phyloP scores from a whole-genome alignment of 2,888 invertebrate species.

The Taenaris catops region DNA sequence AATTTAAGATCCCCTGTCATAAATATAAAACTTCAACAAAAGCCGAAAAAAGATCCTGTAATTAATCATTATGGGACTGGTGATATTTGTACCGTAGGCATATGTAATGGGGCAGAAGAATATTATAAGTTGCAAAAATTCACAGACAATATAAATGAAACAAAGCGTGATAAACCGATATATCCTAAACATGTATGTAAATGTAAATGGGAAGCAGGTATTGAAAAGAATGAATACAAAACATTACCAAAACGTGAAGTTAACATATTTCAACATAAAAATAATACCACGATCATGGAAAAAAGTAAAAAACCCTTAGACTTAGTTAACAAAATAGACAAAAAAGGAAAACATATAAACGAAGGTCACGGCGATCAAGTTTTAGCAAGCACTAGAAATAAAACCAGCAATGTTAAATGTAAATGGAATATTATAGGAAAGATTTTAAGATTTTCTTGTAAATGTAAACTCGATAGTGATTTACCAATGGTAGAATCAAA shows the following conservation, averaged over 20 bases:
- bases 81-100: constrained; percentile 11
- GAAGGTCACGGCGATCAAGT: constrained; percentile 4
- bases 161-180: not conserved
- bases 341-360: not conserved
- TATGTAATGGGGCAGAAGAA: constrained; percentile 2
- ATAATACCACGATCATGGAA: not conserved
- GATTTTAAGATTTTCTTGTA: constrained; percentile 3
- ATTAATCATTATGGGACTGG: constrained; percentile 10
- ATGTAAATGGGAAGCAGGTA: not conserved
- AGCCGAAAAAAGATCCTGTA: constrained; percentile 1
- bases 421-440: not conserved
- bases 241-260: too few species aligned
- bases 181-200: not conserved
- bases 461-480: constrained; percentile 7
- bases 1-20: constrained; percentile 1
- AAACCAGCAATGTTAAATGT: not conserved
- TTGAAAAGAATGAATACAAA: too few species aligned
- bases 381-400: not conserved
- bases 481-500: constrained; percentile 8
- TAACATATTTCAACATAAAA: too few species aligned
- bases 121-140: not conserved
- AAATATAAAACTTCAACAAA: constrained; percentile 5
- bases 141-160: not conserved
- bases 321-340: not conserved
- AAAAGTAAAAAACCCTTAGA: not conserved